Percentiles rank a stretch among this genome's conserved stretches.
phyloP scores from a whole-genome alignment of 2,888 invertebrate species.

The Ochropleura leucogaster region DNA sequence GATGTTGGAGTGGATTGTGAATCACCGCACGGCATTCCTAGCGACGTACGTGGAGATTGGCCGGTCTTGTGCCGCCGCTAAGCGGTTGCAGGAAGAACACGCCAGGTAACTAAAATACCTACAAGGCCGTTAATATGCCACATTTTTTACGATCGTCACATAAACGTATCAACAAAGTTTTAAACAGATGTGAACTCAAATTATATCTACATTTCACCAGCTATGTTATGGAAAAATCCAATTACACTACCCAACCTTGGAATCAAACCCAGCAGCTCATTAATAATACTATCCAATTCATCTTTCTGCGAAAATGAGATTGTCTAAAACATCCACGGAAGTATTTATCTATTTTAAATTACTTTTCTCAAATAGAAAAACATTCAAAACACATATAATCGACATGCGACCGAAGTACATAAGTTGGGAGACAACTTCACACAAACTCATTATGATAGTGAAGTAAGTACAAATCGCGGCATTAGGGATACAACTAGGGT shows the following conservation, averaged over 20 bases:
- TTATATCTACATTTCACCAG: background rate
- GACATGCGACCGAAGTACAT: background rate
- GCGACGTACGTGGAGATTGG: constrained; percentile 99
- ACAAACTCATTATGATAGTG: too few species aligned
- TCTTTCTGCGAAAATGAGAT: background rate
- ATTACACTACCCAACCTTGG: background rate
- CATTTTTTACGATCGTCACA: background rate
- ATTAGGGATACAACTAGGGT: background rate
- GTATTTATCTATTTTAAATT: background rate
- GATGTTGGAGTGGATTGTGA: constrained; percentile 99
- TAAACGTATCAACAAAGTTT: background rate
- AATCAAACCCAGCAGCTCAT: background rate
- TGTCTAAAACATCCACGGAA: too few species aligned
- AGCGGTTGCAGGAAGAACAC: constrained; percentile 98
- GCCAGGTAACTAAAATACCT: constrained; percentile 89
- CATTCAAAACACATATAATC: background rate
- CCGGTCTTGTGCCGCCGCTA: constrained; percentile 96
- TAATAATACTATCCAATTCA: background rate
- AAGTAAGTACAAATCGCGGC: background rate
- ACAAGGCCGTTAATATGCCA: background rate
- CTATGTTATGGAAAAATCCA: background rate
- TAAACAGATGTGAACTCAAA: background rate
- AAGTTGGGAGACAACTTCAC: background rate
- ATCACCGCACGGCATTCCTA: constrained; percentile 98
- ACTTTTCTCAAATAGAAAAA: background rate